Evolutionary conservation across 2,797 vertebrate genomes (phyloP).

Genomic region (Spizella passerina): DNA sequence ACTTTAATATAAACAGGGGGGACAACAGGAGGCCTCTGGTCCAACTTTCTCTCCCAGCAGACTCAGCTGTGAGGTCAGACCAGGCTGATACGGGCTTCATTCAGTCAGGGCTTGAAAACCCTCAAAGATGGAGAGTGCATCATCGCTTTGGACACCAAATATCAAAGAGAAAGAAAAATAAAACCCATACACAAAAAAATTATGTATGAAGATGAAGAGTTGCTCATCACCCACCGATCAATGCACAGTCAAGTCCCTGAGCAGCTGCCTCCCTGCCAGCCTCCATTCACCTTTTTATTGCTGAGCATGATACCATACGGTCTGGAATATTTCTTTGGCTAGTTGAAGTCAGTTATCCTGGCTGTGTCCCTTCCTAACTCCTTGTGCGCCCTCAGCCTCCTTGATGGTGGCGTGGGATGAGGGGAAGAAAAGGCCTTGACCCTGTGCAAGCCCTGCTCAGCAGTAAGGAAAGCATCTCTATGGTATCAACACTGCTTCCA

Average conservation of each 20-base stretch:
- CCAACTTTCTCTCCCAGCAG: not conserved
- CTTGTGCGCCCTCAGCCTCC: not conserved
- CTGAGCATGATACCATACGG: fast-evolving
- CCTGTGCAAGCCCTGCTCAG: not conserved
- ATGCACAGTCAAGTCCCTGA: not conserved
- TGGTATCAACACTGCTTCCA: not conserved
- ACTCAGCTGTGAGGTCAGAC: not conserved
- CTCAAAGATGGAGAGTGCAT: not conserved
- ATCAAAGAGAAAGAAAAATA: not conserved
- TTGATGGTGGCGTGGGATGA: not conserved
- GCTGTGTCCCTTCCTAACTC: not conserved
- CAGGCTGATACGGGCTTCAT: not conserved
- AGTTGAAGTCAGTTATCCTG: not conserved
- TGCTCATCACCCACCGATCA: fast-evolving
- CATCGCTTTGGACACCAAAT: not conserved
- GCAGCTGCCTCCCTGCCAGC: not conserved
- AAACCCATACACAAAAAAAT: not conserved
- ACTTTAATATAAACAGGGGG: not conserved
- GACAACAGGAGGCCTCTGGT: not conserved
- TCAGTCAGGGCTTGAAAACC: not conserved
- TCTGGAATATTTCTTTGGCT: not conserved
- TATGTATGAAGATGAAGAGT: not conserved
- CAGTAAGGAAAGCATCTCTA: not conserved
- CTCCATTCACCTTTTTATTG: not conserved
- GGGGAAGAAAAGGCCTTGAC: not conserved